Base-by-base conservation (phyloP, 1,140 invertebrate genomes). In the Hestina assimilis region DNA sequence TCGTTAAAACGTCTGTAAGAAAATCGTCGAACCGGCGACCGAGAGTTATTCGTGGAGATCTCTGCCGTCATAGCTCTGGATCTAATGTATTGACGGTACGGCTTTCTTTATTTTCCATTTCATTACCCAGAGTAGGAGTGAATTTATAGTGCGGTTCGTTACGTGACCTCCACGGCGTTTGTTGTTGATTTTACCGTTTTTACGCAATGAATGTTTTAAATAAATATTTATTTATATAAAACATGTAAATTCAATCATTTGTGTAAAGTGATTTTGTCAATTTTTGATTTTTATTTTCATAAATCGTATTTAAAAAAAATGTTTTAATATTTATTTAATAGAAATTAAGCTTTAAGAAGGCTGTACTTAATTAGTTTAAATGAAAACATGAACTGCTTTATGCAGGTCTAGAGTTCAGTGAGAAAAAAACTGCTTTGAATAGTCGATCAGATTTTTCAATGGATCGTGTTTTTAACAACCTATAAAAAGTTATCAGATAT, bases 81-180 rank as follows among this genome's bases (percentile, higher is more conserved):
- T 11, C 28, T 31, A 31, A 31, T 12, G 26, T n/a, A 45, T 45
- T 33, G 11, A 19, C 19, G 8, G 17, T 11, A 20, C 26, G 23
- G n/a, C 11, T 46, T 31, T 28, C 43, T 29, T 48, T 31, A 48
- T 48, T 35, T 20, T 21, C 29, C 29, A 35, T 31, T 48, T 48
- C 19, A 48, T 48, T 33, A 47, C 12, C n/a, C 9, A 8, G 11
- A 21, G 19, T 4, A 47, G 26, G 1, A 31, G 26, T 29, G 17
- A 31, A 43, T 26, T 26, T 43, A 9, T 28, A 1, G 24, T 8
- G 24, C 8, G 24, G 1, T 8, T 28, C 15, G 20, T 40, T 20
- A 19, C 17, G 6, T 17, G 33, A 19, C 15, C 15, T 38, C n/a
- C 14, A 38, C 33, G 7, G 8, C 15, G 15, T 3, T 5, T 19